Evolutionary conservation across 2,113 vertebrate species (phyloP).

Genomic region (Rhombomys opimus): DNA sequence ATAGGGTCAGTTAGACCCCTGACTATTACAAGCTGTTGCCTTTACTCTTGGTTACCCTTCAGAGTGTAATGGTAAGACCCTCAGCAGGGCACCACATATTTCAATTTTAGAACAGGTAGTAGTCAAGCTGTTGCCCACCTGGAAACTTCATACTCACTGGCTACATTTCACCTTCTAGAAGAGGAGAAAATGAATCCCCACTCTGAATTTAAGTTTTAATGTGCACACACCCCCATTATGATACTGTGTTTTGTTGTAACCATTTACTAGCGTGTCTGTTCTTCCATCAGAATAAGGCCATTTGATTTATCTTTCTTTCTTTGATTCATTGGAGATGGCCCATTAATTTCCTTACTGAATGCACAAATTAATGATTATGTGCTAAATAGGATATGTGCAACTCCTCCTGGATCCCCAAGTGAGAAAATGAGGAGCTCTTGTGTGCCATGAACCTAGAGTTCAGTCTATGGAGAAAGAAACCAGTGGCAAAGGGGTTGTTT

Average conservation of each 20-base stretch:
- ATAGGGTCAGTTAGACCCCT: background rate
- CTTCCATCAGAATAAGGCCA: background rate
- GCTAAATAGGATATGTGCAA: background rate
- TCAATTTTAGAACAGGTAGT: background rate
- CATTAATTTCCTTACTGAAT: conserved; percentile 58
- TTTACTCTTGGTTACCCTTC: background rate
- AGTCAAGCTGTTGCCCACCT: background rate
- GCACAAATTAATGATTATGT: conserved; percentile 35
- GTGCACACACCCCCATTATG: background rate
- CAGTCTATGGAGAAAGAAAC: background rate
- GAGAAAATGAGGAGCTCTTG: background rate
- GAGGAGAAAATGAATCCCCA: background rate
- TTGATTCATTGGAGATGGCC: conserved; percentile 7
- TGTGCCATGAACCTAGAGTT: background rate
- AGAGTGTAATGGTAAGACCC: background rate
- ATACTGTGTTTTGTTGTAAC: background rate
- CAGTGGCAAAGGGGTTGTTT: conserved; percentile 4
- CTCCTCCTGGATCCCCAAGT: background rate
- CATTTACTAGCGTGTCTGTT: conserved; percentile 13
- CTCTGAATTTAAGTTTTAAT: conserved; percentile 17
- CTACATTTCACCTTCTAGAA: background rate
- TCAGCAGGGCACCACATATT: background rate
- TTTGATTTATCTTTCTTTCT: conserved; percentile 27
- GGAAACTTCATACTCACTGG: background rate
- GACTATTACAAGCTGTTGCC: background rate